Conservation (phyloP, 2,113 vertebrate species). For the pig (Sus scrofa) region DNA sequence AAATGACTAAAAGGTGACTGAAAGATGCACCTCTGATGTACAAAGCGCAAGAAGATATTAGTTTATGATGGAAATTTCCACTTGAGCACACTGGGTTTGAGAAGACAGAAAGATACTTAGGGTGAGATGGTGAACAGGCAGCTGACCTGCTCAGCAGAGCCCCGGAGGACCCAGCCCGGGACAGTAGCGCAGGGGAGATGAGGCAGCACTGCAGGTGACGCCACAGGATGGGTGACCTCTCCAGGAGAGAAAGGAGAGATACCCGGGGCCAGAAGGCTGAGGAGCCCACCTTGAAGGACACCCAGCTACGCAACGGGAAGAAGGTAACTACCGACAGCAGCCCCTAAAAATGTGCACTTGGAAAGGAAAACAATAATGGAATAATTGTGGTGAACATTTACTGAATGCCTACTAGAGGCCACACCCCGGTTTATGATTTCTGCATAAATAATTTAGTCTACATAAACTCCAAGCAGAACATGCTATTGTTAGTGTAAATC, state of each 20-base stretch:
- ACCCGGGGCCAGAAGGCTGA: not conserved
- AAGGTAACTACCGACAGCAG: not conserved
- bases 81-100: not conserved
- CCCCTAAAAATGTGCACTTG: not conserved
- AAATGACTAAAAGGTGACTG: constrained; percentile 34
- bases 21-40: not conserved
- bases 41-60: not conserved
- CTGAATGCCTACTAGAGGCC: not conserved
- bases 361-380: not conserved
- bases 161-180: not conserved
- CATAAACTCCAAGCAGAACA: not conserved
- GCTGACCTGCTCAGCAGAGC: not conserved
- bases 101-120: not conserved
- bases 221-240: not conserved
- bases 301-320: not conserved
- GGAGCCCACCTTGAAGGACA: not conserved
- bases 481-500: not conserved
- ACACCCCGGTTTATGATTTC: not conserved
- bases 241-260: not conserved
- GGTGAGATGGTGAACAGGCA: not conserved
- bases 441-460: not conserved
- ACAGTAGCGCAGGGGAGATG: not conserved
- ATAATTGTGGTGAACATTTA: not conserved
- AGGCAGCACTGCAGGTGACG: not conserved
- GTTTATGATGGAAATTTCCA: constrained; percentile 26